phyloP scores from a whole-genome alignment of 2,888 invertebrate genomes.

The Eupithecia centaureata region DNA sequence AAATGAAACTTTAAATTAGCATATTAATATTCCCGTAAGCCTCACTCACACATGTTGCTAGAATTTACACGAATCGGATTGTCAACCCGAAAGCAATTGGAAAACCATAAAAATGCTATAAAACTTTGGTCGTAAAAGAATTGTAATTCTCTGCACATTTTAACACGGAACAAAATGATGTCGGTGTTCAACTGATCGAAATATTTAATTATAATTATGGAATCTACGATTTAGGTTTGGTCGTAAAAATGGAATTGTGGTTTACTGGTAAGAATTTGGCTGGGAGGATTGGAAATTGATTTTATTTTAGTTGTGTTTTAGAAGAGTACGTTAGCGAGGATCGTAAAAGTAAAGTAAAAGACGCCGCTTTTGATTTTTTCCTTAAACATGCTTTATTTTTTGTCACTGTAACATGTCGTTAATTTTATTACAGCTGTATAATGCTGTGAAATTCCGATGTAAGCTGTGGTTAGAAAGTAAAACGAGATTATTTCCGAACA shows the following conservation, averaged over 20 bases:
- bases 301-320: conserved; percentile 27
- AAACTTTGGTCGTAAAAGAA: conserved; percentile 77
- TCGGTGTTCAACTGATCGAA: conserved; percentile 43
- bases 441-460: background rate
- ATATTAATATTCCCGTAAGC: conserved; percentile 71
- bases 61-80: conserved; percentile 76
- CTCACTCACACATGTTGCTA: conserved; percentile 74
- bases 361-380: conserved; percentile 17
- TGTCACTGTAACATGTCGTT: background rate
- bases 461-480: background rate
- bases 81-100: conserved; percentile 76
- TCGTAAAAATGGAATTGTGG: conserved; percentile 45
- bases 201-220: conserved; percentile 56
- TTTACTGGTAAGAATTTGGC: conserved; percentile 21
- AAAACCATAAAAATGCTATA: conserved; percentile 79
- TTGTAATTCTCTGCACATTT: conserved; percentile 69
- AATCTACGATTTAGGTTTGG: conserved; percentile 45
- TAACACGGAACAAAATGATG: conserved; percentile 50
- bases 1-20: conserved; percentile 61
- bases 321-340: background rate
- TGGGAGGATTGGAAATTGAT: conserved; percentile 35
- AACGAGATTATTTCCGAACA: background rate
- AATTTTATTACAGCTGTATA: background rate
- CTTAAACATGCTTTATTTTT: conserved; percentile 3
- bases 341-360: conserved; percentile 27